Base-by-base conservation (phyloP, 2,888 invertebrate species). In the Eledone cirrhosa region DNA sequence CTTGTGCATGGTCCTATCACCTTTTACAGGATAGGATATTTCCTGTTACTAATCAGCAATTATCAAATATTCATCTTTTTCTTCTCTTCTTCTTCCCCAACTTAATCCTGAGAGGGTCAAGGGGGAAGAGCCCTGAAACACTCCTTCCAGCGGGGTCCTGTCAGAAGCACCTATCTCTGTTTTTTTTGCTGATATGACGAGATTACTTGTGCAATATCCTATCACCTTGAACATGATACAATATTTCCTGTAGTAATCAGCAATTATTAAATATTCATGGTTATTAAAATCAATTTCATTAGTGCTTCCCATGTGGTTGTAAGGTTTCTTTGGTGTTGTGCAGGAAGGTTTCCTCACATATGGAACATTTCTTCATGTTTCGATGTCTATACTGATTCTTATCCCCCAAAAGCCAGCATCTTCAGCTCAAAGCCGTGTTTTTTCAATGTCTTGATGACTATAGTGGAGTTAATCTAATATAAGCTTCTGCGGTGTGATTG, bases 381-480 rank as follows among this genome's bases (percentile, higher is more conserved):
- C 76, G 33, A 82, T 81, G 63, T 78, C 80, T 19, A 29, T 74
- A 48, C 78, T 80, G 19, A 82, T 79, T 22, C 72, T 72, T 8
- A 59, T 48, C n/a, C n/a, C n/a, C 82, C 82, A 82, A 41, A 59
- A 82, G 14, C 80, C 78, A 63, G 63, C 69, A 47, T 72, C 69
- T 77, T 59, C 72, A 5, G 81, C 81, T 48, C 69, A 63, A 8
- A 80, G 77, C 5, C 69, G 53, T 47, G 79, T 78, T 65, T 82
- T 82, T 24, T 80, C 80, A 22, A 76, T 78, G 29, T 78, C 80
- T 74, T 80, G 77, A 65, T 81, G 80, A 16, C 77, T 63, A 27
- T 78, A 48, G 47, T 83, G 81, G n/a, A 82, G 53, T 48, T 82
- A 77, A 7, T 72, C 24, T 14, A 82, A 63, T 7, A 81, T 78